Evolutionary conservation across 2,888 invertebrate species (phyloP).

Genomic region (Zele albiditarsus): DNA sequence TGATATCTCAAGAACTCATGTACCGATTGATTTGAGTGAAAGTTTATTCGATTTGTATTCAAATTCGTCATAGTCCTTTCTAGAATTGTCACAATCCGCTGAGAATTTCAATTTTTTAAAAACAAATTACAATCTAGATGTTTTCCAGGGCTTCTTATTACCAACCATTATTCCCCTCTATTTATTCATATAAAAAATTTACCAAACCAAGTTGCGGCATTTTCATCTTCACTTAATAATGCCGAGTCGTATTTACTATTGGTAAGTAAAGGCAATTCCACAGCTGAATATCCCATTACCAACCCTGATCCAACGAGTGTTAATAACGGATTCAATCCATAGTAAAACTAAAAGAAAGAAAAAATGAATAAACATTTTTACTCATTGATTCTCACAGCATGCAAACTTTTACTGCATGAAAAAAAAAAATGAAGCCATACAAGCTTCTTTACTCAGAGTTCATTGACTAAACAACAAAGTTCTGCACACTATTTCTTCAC

Average conservation of each 20-base stretch:
- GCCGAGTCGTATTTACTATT: constrained; percentile 53
- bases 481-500: neutral
- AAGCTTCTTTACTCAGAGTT: neutral
- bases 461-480: neutral
- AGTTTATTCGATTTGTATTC: no score
- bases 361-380: neutral
- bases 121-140: no score
- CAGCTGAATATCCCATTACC: constrained; percentile 65
- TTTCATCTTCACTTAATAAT: constrained; percentile 55
- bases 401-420: neutral
- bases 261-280: constrained; percentile 61
- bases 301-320: constrained; percentile 51
- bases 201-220: constrained; percentile 75
- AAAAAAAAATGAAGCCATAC: constrained; percentile 8
- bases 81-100: no score
- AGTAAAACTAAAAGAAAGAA: constrained; percentile 46
- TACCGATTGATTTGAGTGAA: no score
- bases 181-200: constrained; percentile 48
- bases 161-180: no score
- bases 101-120: no score
- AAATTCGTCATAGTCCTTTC: no score
- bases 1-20: no score
- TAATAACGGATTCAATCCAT: constrained; percentile 46
- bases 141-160: no score
- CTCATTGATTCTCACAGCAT: neutral